Percentiles rank a stretch among this genome's conserved stretches.
Evolutionary conservation across 2,113 vertebrate species (phyloP).

Genomic region (Corythornis cristatus): DNA sequence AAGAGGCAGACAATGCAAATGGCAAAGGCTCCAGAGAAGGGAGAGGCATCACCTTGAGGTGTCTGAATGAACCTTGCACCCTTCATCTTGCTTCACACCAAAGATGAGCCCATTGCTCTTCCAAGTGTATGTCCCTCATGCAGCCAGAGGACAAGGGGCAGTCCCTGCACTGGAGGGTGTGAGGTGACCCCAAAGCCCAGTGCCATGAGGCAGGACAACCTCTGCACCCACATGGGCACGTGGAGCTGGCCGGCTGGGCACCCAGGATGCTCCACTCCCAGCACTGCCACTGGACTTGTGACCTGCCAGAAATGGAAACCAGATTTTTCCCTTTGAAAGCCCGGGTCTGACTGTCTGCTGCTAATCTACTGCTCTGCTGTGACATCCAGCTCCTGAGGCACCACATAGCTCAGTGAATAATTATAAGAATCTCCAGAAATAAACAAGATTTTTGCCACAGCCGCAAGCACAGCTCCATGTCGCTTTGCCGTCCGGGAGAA

Average conservation of each 20-base stretch:
- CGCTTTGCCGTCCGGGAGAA: not conserved
- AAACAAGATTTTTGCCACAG: not conserved
- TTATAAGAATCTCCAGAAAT: not conserved
- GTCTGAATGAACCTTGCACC: not conserved
- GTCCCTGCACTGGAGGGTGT: fast-evolving
- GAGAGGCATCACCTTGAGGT: not conserved
- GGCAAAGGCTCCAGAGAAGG: not conserved
- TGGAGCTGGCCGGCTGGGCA: not conserved
- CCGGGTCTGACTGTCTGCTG: not conserved
- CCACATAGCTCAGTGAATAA: not conserved
- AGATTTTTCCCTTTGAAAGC: not conserved
- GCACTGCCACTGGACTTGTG: not conserved
- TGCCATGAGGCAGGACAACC: fast-evolving
- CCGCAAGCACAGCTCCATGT: not conserved
- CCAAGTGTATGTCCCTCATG: fast-evolving
- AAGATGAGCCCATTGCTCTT: not conserved
- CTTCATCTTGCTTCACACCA: not conserved
- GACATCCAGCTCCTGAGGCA: not conserved
- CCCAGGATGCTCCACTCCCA: not conserved
- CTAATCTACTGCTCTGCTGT: not conserved
- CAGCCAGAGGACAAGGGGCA: not conserved
- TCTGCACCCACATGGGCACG: fast-evolving
- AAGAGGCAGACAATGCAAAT: fast-evolving
- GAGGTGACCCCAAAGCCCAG: not conserved
- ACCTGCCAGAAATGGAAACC: not conserved